Conservation (phyloP, 2,888 invertebrate species). For the Tupiocoris notatus region DNA sequence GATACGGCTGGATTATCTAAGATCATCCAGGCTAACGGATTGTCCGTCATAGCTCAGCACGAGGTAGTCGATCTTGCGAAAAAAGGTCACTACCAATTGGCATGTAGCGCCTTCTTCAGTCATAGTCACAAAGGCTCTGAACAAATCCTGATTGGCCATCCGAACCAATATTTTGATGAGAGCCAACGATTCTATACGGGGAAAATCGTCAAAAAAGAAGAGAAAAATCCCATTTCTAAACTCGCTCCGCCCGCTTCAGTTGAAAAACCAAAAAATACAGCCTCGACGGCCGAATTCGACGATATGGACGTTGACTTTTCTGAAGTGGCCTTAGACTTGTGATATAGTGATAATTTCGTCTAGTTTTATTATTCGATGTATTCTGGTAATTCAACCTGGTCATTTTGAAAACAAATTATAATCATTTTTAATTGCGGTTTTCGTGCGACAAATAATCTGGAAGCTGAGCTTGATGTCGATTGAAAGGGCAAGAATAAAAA, state of each 20-base stretch:
- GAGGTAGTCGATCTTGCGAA: slow-evolving; percentile 72
- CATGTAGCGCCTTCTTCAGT: slow-evolving; percentile 75
- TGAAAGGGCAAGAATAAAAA: too few relatives aligned
- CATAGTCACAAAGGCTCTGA: slow-evolving; percentile 47
- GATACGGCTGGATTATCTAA: slow-evolving; percentile 70
- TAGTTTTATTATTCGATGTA: too few relatives aligned
- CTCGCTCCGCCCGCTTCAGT: background rate
- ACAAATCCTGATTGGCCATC: slow-evolving; percentile 66
- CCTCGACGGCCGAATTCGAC: slow-evolving; percentile 12
- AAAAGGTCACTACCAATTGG: slow-evolving; percentile 80
- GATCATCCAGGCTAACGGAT: slow-evolving; percentile 67
- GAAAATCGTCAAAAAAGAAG: slow-evolving; percentile 44
- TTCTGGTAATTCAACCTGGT: too few relatives aligned
- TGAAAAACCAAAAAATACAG: background rate
- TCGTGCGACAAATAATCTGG: too few relatives aligned
- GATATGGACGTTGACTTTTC: slow-evolving; percentile 36
- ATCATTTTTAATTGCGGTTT: too few relatives aligned
- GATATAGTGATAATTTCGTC: too few relatives aligned
- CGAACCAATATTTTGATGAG: slow-evolving; percentile 77
- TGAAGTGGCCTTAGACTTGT: too few relatives aligned
- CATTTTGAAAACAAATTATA: too few relatives aligned
- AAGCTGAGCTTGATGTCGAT: too few relatives aligned
- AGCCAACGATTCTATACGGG: slow-evolving; percentile 40
- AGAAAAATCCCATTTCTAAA: slow-evolving; percentile 23
- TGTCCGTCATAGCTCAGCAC: slow-evolving; percentile 60